Base-by-base conservation (phyloP, 2,113 vertebrate genomes). In the Rana temporaria region DNA sequence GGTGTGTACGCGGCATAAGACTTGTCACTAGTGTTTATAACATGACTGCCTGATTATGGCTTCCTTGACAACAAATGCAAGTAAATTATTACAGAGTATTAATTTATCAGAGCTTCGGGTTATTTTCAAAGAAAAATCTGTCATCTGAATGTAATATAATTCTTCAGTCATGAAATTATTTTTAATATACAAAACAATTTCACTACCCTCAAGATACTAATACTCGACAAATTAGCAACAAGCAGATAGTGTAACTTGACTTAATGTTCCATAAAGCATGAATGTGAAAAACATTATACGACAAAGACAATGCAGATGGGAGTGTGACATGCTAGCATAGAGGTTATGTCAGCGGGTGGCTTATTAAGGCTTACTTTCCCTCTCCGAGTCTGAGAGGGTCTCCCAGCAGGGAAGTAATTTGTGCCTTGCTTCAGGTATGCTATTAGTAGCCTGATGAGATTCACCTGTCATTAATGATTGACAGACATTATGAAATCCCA, bases 311-410 rank as follows among this genome's bases (percentile, higher is more conserved):
- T 22, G 57, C 80, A 67, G 71, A 75, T 26, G 48, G 48, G 52
- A 75, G 62, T 81, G 60, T 74, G 70, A 82, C 70, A 67, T 67
- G 60, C 74, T 82, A 74, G 57, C 63, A 38, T 38, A 19, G 52
- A 67, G 70, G 70, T 82, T 82, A 82, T 82, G 71, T 82, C 80
- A 82, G 80, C 63, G 32, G 71, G 81, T 76, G 81, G 81, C 71
- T 76, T 83, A 83, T 83, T 83, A 83, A 83, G 65, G 30, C 26
- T 67, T 2, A 32, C 64, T 76, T 83, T 38, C 26, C 71, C 59
- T 82, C 52, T 14, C 52, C 30, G 16, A 55, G 81, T 68, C 72
- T 76, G 71, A 83, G 81, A 76, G 30, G 30, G 42, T 56, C 72
- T 74, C 81, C 72, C 72, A 83, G 81, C 53, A 76, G 81, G 72